These are phyloP conservation scores for Siniperca obscura DNA, from an alignment of 2,797 vertebrate genomes.

Conservation along the genomic window DNA sequence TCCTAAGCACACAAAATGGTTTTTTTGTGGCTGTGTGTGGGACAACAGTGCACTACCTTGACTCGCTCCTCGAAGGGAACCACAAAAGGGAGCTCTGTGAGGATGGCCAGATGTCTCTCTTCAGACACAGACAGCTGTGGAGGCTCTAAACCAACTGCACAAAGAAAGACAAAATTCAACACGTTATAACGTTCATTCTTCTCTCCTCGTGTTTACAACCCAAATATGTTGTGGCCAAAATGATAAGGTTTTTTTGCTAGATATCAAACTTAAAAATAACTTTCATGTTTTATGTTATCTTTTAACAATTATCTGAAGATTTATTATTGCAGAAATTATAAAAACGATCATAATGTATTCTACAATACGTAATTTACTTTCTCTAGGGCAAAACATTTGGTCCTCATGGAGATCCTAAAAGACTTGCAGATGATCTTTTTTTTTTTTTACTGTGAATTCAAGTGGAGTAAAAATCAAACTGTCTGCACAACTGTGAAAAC, in stretches of 20 bases:
- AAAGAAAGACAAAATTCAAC: conserved; percentile 27
- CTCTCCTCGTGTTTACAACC: not conserved
- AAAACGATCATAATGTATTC: not conserved
- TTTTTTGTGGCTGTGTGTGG: not conserved
- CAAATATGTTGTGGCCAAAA: not conserved
- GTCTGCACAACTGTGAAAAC: not conserved
- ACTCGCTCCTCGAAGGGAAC: conserved; percentile 99
- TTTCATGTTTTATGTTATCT: not conserved
- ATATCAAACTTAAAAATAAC: not conserved
- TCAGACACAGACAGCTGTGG: conserved; percentile 97
- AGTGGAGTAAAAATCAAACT: not conserved
- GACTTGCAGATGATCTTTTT: not conserved
- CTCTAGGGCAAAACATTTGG: not conserved
- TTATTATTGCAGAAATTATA: not conserved
- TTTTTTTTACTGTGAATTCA: not conserved
- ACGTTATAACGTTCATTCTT: not conserved
- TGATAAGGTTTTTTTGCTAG: not conserved
- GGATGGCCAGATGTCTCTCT: conserved; percentile 96
- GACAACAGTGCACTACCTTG: conserved; percentile 86
- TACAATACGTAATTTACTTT: not conserved
- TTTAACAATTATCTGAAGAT: not conserved
- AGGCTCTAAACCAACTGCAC: conserved; percentile 92
- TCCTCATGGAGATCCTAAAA: not conserved
- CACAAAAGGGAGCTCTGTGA: conserved; percentile 97
- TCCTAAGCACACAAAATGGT: not conserved